Evolutionary conservation across 2,888 invertebrate species (phyloP), one percentile per base, ranked within the genome.

Genomic region (Anodontia alba): DNA sequence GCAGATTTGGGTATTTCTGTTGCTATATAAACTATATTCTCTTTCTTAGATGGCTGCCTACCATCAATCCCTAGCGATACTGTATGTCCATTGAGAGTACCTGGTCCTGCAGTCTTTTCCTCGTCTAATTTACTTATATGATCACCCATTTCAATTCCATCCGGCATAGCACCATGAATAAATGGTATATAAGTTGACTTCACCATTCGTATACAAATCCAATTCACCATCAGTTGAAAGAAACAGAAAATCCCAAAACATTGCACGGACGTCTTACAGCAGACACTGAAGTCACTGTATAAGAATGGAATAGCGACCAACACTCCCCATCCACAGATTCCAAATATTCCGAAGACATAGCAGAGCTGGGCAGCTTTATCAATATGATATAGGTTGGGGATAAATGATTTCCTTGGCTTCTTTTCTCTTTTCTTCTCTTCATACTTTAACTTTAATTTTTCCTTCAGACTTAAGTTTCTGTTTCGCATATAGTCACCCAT

Each of bases 181-280:
- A 84, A 80, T 3, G 90, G 84, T 12, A 74, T 73, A 77, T 91
- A 92, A 17, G 86, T 77, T 0, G 90, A 90, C 17, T 85, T 85
- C 2, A 92, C 89, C 73, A 87, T 87, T 49, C 90, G 88, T n/a
- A 93, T 87, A 75, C 90, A 90, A 8, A 90, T 67, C 92, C 92
- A 93, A 86, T 93, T 92, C 29, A 90, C 23, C 46, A 90, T 81
- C 75, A 92, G 83, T 76, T 93, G 83, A 7, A 84, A n/a, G 10
- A 89, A 88, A 66, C 91, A 78, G 78, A 93, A 80, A 31, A 75
- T 85, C n/a, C 88, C 84, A 51, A 91, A 57, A 10, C 76, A 49
- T 31, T 87, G 80, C 81, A 76, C 51, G 20, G 43, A 57, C 0
- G 62, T 31, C n/a, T 38, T 15, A 1, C 23, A 42, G 23, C 2